Conservation (phyloP, 2,888 invertebrate genomes). For the Leistus spinibarbis region DNA sequence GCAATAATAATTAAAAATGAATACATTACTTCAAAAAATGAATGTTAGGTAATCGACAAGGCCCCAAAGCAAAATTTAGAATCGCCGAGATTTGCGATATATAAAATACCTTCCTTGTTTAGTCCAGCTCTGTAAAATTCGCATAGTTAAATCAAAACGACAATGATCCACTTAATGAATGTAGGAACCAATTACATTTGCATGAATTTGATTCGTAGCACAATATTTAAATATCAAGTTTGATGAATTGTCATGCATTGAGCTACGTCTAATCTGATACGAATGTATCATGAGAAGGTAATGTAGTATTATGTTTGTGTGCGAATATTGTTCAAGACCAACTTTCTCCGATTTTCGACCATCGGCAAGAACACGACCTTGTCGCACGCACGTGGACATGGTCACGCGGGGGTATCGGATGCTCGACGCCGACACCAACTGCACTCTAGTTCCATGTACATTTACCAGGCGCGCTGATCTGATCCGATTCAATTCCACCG, state of each 20-base stretch:
- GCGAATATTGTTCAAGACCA: slow-evolving; percentile 34
- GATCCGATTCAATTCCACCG: too few relatives aligned
- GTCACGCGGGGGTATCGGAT: neutral
- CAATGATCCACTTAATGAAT: neutral
- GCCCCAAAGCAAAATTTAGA: too few relatives aligned
- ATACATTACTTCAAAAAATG: too few relatives aligned
- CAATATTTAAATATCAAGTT: neutral
- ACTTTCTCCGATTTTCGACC: slow-evolving; percentile 33
- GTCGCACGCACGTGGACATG: slow-evolving; percentile 10
- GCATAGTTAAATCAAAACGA: neutral
- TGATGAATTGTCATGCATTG: neutral
- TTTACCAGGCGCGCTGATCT: neutral
- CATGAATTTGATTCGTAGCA: neutral
- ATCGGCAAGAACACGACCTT: slow-evolving; percentile 40
- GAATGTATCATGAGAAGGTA: slow-evolving; percentile 6
- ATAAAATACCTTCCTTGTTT: neutral
- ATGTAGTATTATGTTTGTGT: slow-evolving; percentile 25
- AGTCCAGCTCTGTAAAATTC: neutral
- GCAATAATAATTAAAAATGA: too few relatives aligned
- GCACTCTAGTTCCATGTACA: neutral
- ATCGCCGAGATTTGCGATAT: too few relatives aligned
- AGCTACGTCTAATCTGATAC: slow-evolving; percentile 19
- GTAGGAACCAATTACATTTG: neutral
- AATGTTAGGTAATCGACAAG: too few relatives aligned
- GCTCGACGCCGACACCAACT: neutral